Conservation (phyloP, 2,797 vertebrate genomes). For the Bradypodion pumilum region DNA sequence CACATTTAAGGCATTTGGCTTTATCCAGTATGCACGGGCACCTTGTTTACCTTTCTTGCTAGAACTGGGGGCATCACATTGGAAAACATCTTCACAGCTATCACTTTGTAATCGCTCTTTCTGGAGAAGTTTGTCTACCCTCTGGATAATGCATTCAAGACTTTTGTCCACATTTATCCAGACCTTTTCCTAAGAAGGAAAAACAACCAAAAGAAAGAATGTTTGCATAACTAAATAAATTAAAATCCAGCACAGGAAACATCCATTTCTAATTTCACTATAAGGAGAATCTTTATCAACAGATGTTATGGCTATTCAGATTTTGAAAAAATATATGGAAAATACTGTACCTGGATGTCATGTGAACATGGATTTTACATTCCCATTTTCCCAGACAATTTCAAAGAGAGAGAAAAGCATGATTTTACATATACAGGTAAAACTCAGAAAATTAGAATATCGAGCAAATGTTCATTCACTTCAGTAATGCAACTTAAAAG, state of each 20-base stretch:
- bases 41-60: conserved; percentile 92
- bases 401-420: too few species aligned
- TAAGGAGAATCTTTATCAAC: background rate
- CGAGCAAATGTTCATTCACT: too few species aligned
- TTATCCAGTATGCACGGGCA: conserved; percentile 92
- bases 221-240: background rate
- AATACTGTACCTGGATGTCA: background rate
- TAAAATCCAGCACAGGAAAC: too few species aligned
- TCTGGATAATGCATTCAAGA: conserved; percentile 96
- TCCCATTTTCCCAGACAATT: too few species aligned
- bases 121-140: conserved; percentile 95
- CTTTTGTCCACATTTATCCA: conserved; percentile 98
- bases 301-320: background rate
- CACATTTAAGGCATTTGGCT: conserved; percentile 81
- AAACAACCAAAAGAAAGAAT: background rate
- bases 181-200: conserved; percentile 89
- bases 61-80: conserved; percentile 75
- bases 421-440: too few species aligned
- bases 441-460: too few species aligned
- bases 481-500: too few species aligned
- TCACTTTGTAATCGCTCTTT: conserved; percentile 87
- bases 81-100: conserved; percentile 84
- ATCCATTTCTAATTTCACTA: background rate
- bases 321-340: background rate
- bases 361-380: too few species aligned